Base-by-base conservation (phyloP, 2,113 vertebrate species). In the Cebidichthys violaceus region DNA sequence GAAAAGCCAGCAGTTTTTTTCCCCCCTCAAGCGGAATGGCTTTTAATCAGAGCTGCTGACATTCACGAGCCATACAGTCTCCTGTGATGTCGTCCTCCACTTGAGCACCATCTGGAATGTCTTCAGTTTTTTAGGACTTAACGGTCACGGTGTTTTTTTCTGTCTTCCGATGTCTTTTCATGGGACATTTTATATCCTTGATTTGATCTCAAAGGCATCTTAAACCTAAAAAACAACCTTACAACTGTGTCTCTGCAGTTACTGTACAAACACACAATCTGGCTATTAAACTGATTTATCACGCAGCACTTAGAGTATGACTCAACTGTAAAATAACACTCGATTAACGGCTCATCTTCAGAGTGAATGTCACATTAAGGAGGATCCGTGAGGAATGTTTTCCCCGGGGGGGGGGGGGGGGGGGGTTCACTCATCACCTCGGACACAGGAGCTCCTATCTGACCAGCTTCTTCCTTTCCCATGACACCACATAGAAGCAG, bases 41-140 rank as follows among this genome's bases (percentile, higher is more conserved):
- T 91, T 94, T 94, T 92, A 91, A 92, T 92, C 90, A 86, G 70
- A 79, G 85, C 11, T 59, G 77, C 84, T 92, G 84, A 91, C 88
- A 77, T 88, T 86, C 86, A 83, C 66, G 75, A 90, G 88, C 82
- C 65, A 3, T 60, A n/a, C 2, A 61, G 81, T 70, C 74, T 90
- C 59, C 75, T 84, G 77, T 87, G 79, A 92, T 83, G 85, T 87
- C 61, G 54, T 86, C 77, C 67, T 87, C 84, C 66, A 22, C 86
- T 77, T 31, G 33, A 82, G 83, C 74, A 18, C 84, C 92, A 92
- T 93, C 89, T 91, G 91, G 90, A 81, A 79, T 73, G 39, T 79
- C 83, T 85, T 83, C 47, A 20, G 18, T 71, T 66, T 50, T 75
- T 60, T 50, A 55, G 76, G 85, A 75, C 83, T 35, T 35, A 57